Base-by-base conservation (phyloP, 2,888 invertebrate species). In the Steinernema scapterisci region DNA sequence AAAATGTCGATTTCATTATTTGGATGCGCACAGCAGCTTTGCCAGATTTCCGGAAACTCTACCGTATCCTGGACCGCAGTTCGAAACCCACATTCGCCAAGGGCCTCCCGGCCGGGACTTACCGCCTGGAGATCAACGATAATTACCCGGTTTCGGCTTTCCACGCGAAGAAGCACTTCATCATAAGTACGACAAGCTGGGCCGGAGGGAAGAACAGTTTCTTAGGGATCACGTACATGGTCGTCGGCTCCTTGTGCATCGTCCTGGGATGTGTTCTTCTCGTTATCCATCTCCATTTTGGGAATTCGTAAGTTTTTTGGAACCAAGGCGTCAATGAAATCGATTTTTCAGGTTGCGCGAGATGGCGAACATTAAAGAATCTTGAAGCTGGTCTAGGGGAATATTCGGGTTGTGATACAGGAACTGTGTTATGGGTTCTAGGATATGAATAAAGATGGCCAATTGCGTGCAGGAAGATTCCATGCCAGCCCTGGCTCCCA, bases 11-110 rank as follows among this genome's bases (percentile, higher is more conserved):
- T 89, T 91, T 99, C 43, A 99, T 99, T 86, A 97, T 99, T 3
- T 99, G 99, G 99, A 99, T 99, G 99, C 91, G 99, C 78, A 97
- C 97, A 0, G 96, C 99, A 0, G 97, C 99, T 0, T 90, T 99
- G 83, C 97, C 97, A 0, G 94, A 93, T 52, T 99, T 99, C 89
- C 91, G 96, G 78, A 99, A 99, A 89, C 89, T 96, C 52, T 96
- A 97, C 89, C 91, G 97, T 0, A 92, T 93, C 74, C 91, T 97
- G 2, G 91, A 95, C 88, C 94, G 95, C 88, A 88, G 89, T 23
- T 16, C 44, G 46, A 31, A 43, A 44, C n/a, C 16, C 16, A 21
- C 6, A 23, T 95, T 92, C 88, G 89, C 88, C 19, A 90, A 91
- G 77, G 94, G 95, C 0, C 91, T 99, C 43, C 91, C 92, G 13